Percentiles rank a stretch among this genome's conserved stretches.
Conservation (phyloP, 2,113 vertebrate genomes). For the Otus sunia region DNA sequence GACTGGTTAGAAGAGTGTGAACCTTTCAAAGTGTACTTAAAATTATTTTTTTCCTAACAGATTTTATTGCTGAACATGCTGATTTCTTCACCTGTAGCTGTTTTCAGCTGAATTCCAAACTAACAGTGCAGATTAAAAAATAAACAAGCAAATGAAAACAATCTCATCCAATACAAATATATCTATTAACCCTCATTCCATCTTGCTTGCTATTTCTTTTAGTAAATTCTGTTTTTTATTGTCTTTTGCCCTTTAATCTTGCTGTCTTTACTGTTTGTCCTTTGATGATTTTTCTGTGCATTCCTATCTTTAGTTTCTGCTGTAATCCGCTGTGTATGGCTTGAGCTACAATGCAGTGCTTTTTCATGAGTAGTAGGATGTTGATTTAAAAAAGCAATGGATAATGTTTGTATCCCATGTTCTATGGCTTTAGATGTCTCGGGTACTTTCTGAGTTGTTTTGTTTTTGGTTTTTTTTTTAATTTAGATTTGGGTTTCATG, state of each 20-base stretch:
- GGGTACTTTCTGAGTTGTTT: not conserved
- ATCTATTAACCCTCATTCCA: not conserved
- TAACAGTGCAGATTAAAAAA: not conserved
- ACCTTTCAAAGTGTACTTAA: not conserved
- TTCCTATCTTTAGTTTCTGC: not conserved
- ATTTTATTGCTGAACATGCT: not conserved
- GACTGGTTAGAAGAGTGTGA: not conserved
- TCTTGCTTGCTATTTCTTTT: not conserved
- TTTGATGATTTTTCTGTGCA: not conserved
- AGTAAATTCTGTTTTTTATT: not conserved
- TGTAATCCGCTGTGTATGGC: not conserved
- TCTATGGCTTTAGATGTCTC: not conserved
- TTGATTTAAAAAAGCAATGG: not conserved
- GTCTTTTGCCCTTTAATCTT: not conserved
- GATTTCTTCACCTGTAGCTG: not conserved
- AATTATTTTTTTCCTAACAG: not conserved
- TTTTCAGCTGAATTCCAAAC: not conserved
- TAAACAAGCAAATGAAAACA: not conserved
- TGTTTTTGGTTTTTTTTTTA: not conserved
- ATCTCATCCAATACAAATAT: not conserved
- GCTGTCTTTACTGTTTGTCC: not conserved
- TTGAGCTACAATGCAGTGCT: not conserved
- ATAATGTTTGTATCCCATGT: accelerated
- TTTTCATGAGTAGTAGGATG: not conserved
- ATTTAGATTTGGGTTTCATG: not conserved